These are phyloP conservation scores for Plectropomus leopardus DNA, from an alignment of 2,113 vertebrate genomes.

Conservation along the genomic window DNA sequence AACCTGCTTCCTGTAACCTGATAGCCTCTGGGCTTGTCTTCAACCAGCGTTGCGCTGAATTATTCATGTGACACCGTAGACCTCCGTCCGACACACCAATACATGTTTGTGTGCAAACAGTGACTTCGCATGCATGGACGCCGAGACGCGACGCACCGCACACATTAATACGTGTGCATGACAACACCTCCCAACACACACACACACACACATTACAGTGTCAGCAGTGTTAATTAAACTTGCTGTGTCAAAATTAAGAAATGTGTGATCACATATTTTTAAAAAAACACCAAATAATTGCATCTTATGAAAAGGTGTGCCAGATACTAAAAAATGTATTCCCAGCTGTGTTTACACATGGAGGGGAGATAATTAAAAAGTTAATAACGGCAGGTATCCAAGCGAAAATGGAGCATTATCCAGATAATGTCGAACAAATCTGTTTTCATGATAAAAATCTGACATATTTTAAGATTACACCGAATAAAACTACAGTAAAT, in stretches of 20 bases:
- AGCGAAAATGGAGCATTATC: too few relatives aligned
- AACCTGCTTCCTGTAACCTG: slow-evolving; percentile 77
- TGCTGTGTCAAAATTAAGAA: slow-evolving; percentile 5
- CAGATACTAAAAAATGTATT: not conserved
- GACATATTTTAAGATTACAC: too few relatives aligned
- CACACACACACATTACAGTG: slow-evolving; percentile 17
- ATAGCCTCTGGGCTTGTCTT: slow-evolving; percentile 55
- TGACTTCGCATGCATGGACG: slow-evolving; percentile 48
- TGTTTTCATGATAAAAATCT: too few relatives aligned
- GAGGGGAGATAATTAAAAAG: too few relatives aligned
- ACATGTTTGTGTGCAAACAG: slow-evolving; percentile 79
- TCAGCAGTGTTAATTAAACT: not conserved
- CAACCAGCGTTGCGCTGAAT: slow-evolving; percentile 59
- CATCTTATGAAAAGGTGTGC: not conserved
- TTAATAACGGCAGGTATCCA: too few relatives aligned
- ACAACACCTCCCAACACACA: slow-evolving; percentile 1
- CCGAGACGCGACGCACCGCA: slow-evolving; percentile 11
- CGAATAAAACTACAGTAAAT: too few relatives aligned
- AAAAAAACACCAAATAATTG: not conserved
- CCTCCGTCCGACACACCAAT: slow-evolving; percentile 59
- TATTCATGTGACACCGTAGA: slow-evolving; percentile 73
- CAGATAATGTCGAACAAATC: too few relatives aligned
- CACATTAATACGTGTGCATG: slow-evolving; percentile 30
- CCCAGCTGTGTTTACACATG: not conserved
- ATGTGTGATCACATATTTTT: slow-evolving; percentile 4